Evolutionary conservation across 1,140 invertebrate genomes (phyloP).

Genomic region (Papilio dardanus): DNA sequence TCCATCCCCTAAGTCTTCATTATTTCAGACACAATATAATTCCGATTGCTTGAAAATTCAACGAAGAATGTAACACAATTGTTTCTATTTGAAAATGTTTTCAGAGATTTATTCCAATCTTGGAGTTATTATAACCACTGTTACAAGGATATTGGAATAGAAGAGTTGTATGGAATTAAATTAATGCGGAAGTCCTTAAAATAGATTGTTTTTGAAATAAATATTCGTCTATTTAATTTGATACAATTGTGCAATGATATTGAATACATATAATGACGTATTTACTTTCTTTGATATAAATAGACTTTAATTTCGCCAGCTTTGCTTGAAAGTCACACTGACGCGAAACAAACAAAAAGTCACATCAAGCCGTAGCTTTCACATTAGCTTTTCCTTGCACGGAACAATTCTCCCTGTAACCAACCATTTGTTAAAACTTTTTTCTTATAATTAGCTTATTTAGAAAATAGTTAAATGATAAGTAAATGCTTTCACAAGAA

Average conservation of each 20-base stretch:
- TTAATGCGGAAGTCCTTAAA: neutral
- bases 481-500: neutral
- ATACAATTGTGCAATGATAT: no score
- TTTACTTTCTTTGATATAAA: neutral
- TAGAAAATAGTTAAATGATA: neutral
- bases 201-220: neutral
- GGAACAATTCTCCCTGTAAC: neutral
- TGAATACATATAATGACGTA: neutral
- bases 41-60: constrained; percentile 8
- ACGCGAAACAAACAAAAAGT: neutral
- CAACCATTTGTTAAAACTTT: neutral
- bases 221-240: no score
- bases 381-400: neutral
- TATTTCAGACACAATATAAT: constrained; percentile 25
- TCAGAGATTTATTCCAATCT: neutral
- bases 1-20: constrained; percentile 15
- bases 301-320: neutral
- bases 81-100: neutral
- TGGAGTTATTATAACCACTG: neutral
- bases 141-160: no score
- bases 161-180: no score
- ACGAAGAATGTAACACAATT: neutral
- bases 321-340: neutral
- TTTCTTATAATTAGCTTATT: neutral
- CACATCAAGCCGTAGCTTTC: neutral